Conservation (phyloP, 2,888 invertebrate species). For the Chrysodeixis includens region DNA sequence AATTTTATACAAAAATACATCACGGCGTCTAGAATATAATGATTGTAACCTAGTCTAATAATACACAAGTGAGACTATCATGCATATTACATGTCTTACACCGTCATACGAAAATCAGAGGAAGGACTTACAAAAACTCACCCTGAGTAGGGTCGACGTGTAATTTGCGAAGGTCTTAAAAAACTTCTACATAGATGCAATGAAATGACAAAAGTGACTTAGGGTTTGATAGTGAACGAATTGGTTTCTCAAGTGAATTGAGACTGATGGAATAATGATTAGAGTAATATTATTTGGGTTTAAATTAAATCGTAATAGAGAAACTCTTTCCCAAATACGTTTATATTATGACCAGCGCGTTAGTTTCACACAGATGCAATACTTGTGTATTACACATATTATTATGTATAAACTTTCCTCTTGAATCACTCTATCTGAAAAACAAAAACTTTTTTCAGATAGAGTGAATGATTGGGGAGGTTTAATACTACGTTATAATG, state of each 20-base stretch:
- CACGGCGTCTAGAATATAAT: no score
- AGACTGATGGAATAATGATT: constrained; percentile 13
- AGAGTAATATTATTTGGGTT: not conserved
- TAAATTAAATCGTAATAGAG: not conserved
- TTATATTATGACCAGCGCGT: no score
- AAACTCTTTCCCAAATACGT: not conserved
- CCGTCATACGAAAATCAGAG: constrained; percentile 25
- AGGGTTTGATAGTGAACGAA: constrained; percentile 27
- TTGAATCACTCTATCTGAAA: no score
- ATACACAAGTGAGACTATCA: not conserved
- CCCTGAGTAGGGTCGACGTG: constrained; percentile 54
- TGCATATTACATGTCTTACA: constrained; percentile 5
- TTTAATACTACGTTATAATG: no score
- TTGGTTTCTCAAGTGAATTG: constrained; percentile 30
- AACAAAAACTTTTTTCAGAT: no score
- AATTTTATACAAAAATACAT: no score
- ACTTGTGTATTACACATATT: no score
- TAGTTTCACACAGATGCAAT: no score
- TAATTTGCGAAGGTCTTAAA: constrained; percentile 56
- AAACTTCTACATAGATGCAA: constrained; percentile 41
- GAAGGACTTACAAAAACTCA: constrained; percentile 40
- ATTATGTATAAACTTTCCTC: no score
- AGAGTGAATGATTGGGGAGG: no score
- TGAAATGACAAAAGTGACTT: constrained; percentile 49
- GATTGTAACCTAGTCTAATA: no score